These are phyloP conservation scores for Megathymus violae DNA, from an alignment of 1,140 invertebrate species.

Conservation along the genomic window DNA sequence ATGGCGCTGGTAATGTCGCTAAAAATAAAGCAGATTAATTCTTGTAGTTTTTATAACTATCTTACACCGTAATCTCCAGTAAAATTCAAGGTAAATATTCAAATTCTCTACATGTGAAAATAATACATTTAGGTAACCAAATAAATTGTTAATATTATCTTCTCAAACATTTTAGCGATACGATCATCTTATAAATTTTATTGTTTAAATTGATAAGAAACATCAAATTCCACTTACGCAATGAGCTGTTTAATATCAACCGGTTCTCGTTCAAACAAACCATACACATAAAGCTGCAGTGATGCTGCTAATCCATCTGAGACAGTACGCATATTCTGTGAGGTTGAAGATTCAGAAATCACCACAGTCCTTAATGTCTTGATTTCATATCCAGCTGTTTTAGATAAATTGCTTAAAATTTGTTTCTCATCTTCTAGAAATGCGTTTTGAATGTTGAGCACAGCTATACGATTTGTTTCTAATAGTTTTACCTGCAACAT, in stretches of 20 bases:
- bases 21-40: conserved; percentile 44
- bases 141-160: no score
- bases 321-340: conserved; percentile 39
- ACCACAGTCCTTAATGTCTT: conserved; percentile 58
- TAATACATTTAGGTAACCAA: no score
- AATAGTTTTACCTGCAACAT: conserved; percentile 67
- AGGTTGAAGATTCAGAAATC: conserved; percentile 42
- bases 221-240: conserved; percentile 40
- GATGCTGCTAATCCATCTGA: conserved; percentile 42
- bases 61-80: no score
- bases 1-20: conserved; percentile 64
- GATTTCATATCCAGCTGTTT: conserved; percentile 62
- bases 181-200: no score
- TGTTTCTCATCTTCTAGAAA: conserved; percentile 63
- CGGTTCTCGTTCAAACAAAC: conserved; percentile 58
- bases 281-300: conserved; percentile 68
- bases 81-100: no score
- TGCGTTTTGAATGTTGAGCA: conserved; percentile 59
- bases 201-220: conserved; percentile 14
- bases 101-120: no score
- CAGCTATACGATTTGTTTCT: conserved; percentile 57
- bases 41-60: no score
- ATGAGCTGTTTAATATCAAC: conserved; percentile 55
- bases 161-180: no score
- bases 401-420: conserved; percentile 54